Base-by-base conservation (phyloP, 2,888 invertebrate genomes). In the Eupithecia subumbrata region DNA sequence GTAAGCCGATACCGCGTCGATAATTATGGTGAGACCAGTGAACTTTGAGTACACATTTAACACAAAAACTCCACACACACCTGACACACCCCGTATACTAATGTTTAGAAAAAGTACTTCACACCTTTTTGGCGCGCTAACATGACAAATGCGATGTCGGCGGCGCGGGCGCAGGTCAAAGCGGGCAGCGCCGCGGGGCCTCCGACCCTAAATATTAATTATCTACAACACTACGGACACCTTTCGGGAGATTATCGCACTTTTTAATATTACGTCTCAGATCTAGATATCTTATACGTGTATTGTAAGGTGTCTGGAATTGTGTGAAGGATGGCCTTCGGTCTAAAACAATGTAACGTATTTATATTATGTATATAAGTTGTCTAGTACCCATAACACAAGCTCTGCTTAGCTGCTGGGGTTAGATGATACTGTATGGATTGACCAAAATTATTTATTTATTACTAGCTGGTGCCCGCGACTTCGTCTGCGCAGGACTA, bases 101-200 rank as follows among this genome's bases (percentile, higher is more conserved):
- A 94, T 92, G 85, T 89, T 92, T 91, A 89, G 89, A 93, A 94
- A 94, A 93, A 93, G 91, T 90, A 90, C 92, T 94, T 94, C 94
- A 95, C 94, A 95, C 94, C 93, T 95, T 92, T 56, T 90, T 89
- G 89, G 91, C 84, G 87, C 90, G 92, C 92, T 93, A 94, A 95
- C 94, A 94, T 94, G 94, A 94, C 94, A 94, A 95, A 95, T 93
- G 94, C 90, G 91, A 30, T 77, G 87, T 85, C 86, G 86, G 84
- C 84, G 90, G 88, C 88, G 88, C 75, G 72, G 76, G 88, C 87
- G 87, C 83, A 84, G 84, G 83, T 89, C 92, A 93, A 93, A 92
- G 92, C 87, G 82, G 82, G 82, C 52, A 87, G 84, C 84, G 90
- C 89, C 91, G 94, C 93, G 92, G 94, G 93, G 92, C 91, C 83